A percentile compares a stretch with the other conserved stretches of the same genome.
Conservation (phyloP, 64 coral and sea anemone species). For the Montipora cactus region DNA sequence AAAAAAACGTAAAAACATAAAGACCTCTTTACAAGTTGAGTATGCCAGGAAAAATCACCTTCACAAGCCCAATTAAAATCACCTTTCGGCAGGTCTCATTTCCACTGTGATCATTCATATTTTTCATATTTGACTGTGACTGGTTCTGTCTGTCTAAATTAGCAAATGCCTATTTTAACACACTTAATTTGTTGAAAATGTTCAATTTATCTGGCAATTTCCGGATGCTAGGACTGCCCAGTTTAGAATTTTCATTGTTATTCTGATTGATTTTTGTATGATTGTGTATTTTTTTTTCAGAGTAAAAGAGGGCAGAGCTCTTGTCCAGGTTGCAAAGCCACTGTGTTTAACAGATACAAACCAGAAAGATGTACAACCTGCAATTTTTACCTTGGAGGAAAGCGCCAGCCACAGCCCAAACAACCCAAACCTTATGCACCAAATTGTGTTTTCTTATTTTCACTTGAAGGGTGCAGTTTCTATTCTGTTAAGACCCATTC, state of each 20-base stretch:
- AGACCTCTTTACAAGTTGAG: neutral
- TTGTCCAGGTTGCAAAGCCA: conserved; percentile 5
- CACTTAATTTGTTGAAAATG: neutral
- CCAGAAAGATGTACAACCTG: neutral
- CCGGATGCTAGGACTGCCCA: neutral
- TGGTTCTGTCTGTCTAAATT: neutral
- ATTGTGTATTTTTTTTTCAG: neutral
- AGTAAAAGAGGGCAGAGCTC: conserved; percentile 19
- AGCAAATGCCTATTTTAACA: neutral
- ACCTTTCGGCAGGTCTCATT: neutral
- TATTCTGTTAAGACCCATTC: conserved; percentile 8
- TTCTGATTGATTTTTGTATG: neutral
- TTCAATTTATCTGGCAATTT: neutral
- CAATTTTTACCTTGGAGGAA: conserved; percentile 19
- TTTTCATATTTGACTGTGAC: neutral
- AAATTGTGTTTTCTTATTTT: neutral
- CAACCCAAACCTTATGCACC: neutral
- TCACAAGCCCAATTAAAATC: neutral
- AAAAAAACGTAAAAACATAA: neutral
- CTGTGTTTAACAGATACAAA: conserved; percentile 23
- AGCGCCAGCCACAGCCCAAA: neutral
- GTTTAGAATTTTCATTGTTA: neutral
- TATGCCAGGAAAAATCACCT: neutral
- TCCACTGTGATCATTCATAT: neutral
- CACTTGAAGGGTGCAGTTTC: neutral